Percentiles rank a stretch among this genome's conserved stretches.
phyloP scores from a whole-genome alignment of 35 echinoderm and acorn worm genomes.

The Apostichopus californicus region DNA sequence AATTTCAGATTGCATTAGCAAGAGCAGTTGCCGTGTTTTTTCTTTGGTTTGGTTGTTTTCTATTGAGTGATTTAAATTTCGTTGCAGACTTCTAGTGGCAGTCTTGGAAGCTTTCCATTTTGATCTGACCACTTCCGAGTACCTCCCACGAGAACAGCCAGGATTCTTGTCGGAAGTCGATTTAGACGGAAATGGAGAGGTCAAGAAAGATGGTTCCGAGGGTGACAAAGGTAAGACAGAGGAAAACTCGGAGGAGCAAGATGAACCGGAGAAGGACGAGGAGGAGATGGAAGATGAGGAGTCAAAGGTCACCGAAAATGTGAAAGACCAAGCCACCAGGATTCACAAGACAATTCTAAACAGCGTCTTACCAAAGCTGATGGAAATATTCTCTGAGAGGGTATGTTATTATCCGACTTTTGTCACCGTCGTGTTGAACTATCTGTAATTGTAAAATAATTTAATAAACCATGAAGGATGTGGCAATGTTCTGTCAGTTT shows the following conservation, averaged over 20 bases:
- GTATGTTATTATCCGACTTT: slow-evolving; percentile 34
- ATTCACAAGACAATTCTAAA: slow-evolving; percentile 84
- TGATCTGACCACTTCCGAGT: slow-evolving; percentile 76
- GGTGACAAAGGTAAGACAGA: slow-evolving; percentile 4
- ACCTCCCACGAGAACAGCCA: neutral
- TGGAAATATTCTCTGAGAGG: slow-evolving; percentile 80
- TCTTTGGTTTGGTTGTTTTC: no score
- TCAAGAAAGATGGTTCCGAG: neutral
- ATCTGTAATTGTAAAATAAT: no score
- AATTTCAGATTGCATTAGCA: no score
- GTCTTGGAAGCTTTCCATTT: slow-evolving; percentile 93
- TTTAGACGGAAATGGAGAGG: neutral
- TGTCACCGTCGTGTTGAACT: no score
- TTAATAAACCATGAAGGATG: no score
- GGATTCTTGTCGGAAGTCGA: neutral
- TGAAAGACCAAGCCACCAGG: slow-evolving; percentile 69
- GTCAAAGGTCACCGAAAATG: slow-evolving; percentile 35
- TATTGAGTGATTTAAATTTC: no score
- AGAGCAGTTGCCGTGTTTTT: no score
- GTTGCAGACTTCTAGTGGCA: slow-evolving; percentile 83
- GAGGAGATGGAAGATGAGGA: slow-evolving; percentile 28
- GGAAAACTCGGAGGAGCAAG: neutral
- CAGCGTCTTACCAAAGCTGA: slow-evolving; percentile 86
- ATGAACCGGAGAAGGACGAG: slow-evolving; percentile 58
- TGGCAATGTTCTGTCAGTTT: no score